Evolutionary conservation across 2,797 vertebrate species (phyloP).

Genomic region (Telmatherina bonti): DNA sequence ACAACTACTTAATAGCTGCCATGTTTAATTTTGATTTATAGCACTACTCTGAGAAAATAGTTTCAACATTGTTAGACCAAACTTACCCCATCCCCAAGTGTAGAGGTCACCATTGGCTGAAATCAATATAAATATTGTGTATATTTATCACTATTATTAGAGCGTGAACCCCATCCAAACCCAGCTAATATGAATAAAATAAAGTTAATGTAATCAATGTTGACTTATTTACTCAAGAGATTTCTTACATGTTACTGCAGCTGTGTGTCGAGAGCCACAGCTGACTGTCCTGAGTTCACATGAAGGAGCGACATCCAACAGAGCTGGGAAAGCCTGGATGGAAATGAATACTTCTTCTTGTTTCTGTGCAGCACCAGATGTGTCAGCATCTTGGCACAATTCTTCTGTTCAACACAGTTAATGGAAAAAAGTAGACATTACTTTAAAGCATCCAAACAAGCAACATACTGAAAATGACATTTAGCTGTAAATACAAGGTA

Average conservation of each 20-base stretch:
- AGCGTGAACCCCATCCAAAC: neutral
- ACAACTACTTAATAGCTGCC: neutral
- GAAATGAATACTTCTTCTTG: constrained; percentile 84
- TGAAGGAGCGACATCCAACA: constrained; percentile 87
- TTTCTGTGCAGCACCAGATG: constrained; percentile 15
- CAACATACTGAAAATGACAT: neutral
- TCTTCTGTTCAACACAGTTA: constrained; percentile 33
- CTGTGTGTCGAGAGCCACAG: constrained; percentile 95
- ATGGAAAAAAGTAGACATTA: neutral
- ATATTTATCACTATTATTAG: neutral
- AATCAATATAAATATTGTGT: constrained; percentile 36
- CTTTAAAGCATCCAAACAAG: neutral
- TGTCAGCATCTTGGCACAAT: constrained; percentile 10
- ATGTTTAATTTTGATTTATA: neutral
- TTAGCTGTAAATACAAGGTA: neutral
- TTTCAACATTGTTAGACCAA: neutral
- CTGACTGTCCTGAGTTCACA: constrained; percentile 83
- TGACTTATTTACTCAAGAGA: neutral
- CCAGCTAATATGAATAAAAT: neutral
- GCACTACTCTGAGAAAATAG: neutral
- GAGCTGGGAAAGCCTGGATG: constrained; percentile 92
- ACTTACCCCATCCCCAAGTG: constrained; percentile 98
- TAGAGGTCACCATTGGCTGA: constrained; percentile 90
- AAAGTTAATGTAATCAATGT: neutral
- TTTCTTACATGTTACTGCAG: constrained; percentile 87